Conservation (phyloP, 1,140 invertebrate species). For the Campoletis sonorensis region DNA sequence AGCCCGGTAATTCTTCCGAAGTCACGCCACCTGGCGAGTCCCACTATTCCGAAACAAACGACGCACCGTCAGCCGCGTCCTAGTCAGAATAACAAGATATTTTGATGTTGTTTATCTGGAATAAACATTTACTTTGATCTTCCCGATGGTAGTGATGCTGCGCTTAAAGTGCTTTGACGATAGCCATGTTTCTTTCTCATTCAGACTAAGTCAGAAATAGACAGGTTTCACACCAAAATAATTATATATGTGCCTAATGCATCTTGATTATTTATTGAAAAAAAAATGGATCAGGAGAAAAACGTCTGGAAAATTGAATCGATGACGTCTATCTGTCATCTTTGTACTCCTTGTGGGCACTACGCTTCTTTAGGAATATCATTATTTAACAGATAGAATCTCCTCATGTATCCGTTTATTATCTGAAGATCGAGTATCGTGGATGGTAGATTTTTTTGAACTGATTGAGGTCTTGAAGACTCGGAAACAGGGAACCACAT, state of each 20-base stretch:
- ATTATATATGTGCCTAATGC: neutral
- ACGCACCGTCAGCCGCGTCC: slow-evolving; percentile 43
- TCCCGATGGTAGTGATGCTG: neutral
- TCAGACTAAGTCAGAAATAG: neutral
- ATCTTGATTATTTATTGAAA: neutral
- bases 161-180: neutral
- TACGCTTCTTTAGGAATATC: too few relatives aligned
- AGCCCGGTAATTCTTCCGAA: slow-evolving; percentile 68
- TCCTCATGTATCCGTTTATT: too few relatives aligned
- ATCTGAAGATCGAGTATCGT: too few relatives aligned
- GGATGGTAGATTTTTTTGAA: too few relatives aligned
- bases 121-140: neutral
- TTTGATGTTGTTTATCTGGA: neutral
- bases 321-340: too few relatives aligned
- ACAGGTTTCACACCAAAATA: neutral
- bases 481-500: too few relatives aligned
- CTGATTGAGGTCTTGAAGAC: too few relatives aligned
- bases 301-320: too few relatives aligned
- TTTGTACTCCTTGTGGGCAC: too few relatives aligned
- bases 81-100: slow-evolving; percentile 62
- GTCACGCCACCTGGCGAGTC: slow-evolving; percentile 71
- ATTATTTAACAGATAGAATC: too few relatives aligned
- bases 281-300: too few relatives aligned
- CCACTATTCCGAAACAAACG: slow-evolving; percentile 55
- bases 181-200: neutral